Conservation (phyloP, 35 echinoderm and acorn worm genomes). For the Strongylocentrotus purpuratus region DNA sequence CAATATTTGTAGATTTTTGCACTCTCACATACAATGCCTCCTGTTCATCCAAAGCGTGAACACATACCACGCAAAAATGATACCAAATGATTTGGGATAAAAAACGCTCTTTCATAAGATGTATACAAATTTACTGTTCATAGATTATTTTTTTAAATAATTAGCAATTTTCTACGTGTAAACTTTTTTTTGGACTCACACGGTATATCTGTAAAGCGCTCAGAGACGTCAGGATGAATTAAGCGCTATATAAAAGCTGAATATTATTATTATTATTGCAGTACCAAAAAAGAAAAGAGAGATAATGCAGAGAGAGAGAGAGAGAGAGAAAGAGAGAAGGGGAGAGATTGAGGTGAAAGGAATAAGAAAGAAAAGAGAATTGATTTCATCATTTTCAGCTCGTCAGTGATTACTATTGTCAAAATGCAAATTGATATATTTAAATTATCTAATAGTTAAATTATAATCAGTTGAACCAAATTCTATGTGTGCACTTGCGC, state of each 20-base stretch:
- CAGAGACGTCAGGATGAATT: too few species aligned
- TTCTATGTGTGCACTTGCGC: neutral
- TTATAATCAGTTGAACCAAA: neutral
- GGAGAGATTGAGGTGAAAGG: neutral
- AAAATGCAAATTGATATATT: neutral
- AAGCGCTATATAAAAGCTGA: too few species aligned
- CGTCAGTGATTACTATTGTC: neutral
- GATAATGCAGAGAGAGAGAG: neutral
- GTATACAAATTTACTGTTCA: too few species aligned
- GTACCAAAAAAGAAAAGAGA: neutral
- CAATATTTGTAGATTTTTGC: neutral
- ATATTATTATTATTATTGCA: neutral
- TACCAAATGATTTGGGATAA: too few species aligned
- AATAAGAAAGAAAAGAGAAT: neutral
- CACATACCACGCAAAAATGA: too few species aligned
- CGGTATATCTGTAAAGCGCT: too few species aligned
- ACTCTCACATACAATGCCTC: neutral
- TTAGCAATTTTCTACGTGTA: too few species aligned
- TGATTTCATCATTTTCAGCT: neutral
- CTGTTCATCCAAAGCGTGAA: neutral
- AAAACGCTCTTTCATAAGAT: too few species aligned
- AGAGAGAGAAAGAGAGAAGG: neutral
- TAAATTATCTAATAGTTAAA: neutral
- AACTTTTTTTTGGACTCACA: too few species aligned
- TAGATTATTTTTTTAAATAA: too few species aligned